Percentiles rank a stretch among this genome's conserved stretches.
Conservation (phyloP, 2,797 vertebrate species). For the Urosaurus nigricauda region DNA sequence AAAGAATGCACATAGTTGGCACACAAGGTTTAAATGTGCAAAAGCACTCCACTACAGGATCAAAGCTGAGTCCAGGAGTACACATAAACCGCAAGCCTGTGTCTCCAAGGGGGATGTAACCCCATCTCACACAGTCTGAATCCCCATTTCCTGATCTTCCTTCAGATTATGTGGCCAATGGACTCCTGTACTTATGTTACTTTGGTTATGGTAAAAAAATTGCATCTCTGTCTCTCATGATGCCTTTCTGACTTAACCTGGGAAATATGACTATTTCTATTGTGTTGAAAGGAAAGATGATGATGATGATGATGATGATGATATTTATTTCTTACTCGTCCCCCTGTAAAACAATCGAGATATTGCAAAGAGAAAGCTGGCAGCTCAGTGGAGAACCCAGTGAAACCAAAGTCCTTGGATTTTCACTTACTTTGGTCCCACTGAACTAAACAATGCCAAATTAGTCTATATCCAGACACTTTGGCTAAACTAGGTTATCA, state of each 20-base stretch:
- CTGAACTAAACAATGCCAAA: not conserved
- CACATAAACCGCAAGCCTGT: too few relatives aligned
- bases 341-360: too few relatives aligned
- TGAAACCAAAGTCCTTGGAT: slow-evolving; percentile 12
- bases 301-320: too few relatives aligned
- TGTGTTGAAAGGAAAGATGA: slow-evolving; percentile 13
- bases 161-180: not conserved
- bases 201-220: not conserved
- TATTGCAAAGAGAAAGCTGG: slow-evolving; percentile 21
- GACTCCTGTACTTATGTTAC: not conserved
- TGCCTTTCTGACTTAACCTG: not conserved
- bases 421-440: slow-evolving; percentile 1
- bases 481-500: not conserved
- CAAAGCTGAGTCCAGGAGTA: too few relatives aligned
- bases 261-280: not conserved
- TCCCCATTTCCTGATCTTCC: too few relatives aligned
- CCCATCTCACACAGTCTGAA: too few relatives aligned
- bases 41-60: too few relatives aligned
- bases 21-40: too few relatives aligned
- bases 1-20: too few relatives aligned
- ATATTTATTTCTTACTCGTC: too few relatives aligned
- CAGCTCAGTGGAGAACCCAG: not conserved
- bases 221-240: not conserved
- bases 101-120: too few relatives aligned
- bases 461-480: slow-evolving; percentile 7